Base-by-base conservation (phyloP, 1,140 invertebrate species). In the Eufriesea mexicana region DNA sequence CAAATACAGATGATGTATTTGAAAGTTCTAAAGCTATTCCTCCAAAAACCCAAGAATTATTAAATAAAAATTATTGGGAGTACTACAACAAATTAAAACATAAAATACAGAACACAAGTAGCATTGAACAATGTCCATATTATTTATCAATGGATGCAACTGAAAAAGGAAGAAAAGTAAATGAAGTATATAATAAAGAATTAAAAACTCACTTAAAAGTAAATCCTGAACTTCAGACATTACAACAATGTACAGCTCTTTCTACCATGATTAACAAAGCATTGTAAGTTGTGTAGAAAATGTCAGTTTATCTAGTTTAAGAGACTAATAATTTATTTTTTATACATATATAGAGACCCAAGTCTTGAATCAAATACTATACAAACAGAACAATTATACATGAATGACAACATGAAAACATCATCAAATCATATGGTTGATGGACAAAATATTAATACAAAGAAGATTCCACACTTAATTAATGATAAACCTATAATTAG, bases 31-130 rank as follows among this genome's bases (percentile, higher is more conserved):
- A 73, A 28, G 49, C n/a, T n/a, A 90, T 93, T 54, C 80, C 92
- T 0, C 49, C 87, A 5, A 91, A 93, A 75, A 93, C 92, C 5
- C 91, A 90, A 79, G 78, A 84, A 70, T 71, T 92, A 12, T 74
- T 93, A 18, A 93, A 86, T 61, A 90, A 92, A 77, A 93, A 85
- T 86, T 93, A 93, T 72, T 90, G 91, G 80, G 88, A 93, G 2
- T 93, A 92, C 86, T 93, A 92, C 28, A 90, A 90, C n/a, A 92
- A 89, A 82, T 86, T 92, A 47, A 90, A 80, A 4, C 74, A 85
- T 5, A 81, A 88, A 62, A 72, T 59, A 20, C 20, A 72, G 59
- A 75, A 78, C 49, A 55, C 73, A 5, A 35, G 59, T 6, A 77
- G 54, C 70, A 18, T 83, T 0, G 74, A 90, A 25, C 75, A 88